phyloP scores from a whole-genome alignment of 2,797 vertebrate species.

The Sebastes iracundus region DNA sequence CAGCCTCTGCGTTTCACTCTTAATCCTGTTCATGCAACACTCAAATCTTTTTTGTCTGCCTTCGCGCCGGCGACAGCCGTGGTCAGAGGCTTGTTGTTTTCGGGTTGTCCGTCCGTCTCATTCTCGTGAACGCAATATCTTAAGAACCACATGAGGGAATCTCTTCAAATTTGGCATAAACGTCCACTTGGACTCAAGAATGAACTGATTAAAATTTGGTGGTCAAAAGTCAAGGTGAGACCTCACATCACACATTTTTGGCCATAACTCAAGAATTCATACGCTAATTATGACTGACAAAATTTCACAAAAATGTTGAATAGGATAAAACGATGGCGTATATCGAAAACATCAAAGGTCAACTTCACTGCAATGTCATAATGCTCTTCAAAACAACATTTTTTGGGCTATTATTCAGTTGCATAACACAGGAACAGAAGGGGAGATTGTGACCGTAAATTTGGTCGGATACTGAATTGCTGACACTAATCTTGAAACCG shows the following conservation, averaged over 20 bases:
- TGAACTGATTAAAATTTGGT: not conserved
- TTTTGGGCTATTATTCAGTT: not conserved
- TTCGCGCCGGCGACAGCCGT: not conserved
- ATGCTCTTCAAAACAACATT: not conserved
- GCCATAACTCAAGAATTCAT: too few relatives aligned
- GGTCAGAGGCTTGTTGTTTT: not conserved
- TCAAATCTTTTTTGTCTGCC: constrained; percentile 6
- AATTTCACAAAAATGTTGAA: not conserved
- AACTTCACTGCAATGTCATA: not conserved
- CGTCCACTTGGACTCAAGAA: too few relatives aligned
- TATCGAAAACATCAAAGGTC: not conserved
- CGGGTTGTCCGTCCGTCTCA: not conserved
- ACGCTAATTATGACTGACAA: too few relatives aligned
- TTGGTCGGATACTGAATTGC: not conserved
- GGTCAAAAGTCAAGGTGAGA: not conserved
- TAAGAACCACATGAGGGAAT: too few relatives aligned
- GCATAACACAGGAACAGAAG: not conserved
- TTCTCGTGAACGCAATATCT: not conserved
- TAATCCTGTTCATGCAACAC: constrained; percentile 47
- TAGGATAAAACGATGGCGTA: not conserved
- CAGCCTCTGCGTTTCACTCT: constrained; percentile 35
- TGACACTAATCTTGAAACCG: too few relatives aligned
- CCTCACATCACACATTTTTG: not conserved
- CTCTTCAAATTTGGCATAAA: not conserved
- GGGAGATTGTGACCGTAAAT: not conserved